Percentiles rank a stretch among this genome's conserved stretches.
phyloP scores from a whole-genome alignment of 2,888 invertebrate genomes.

The Erebia epiphron region DNA sequence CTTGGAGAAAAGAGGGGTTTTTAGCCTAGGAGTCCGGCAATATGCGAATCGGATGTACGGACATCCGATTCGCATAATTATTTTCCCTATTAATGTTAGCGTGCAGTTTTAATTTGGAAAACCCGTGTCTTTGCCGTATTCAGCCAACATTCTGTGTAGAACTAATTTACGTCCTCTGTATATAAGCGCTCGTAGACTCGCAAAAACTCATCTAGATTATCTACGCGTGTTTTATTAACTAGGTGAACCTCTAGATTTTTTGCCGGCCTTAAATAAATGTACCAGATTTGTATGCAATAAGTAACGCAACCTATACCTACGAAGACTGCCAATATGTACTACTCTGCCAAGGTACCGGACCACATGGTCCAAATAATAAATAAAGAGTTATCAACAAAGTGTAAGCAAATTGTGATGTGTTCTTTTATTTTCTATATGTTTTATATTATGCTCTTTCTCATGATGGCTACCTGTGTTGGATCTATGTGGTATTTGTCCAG shows the following conservation, averaged over 20 bases:
- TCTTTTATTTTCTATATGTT: too few species aligned
- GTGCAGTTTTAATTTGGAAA: not conserved
- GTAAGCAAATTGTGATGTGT: too few species aligned
- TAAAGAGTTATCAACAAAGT: too few species aligned
- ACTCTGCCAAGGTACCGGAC: not conserved
- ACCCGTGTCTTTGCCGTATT: not conserved
- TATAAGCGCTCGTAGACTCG: not conserved
- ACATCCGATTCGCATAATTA: too few species aligned
- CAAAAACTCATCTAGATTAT: conserved; percentile 30
- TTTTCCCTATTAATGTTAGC: too few species aligned
- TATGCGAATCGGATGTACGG: too few species aligned
- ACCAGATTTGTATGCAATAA: conserved; percentile 3
- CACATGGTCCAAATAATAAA: not conserved
- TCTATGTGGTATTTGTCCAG: too few species aligned
- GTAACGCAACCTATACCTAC: too few species aligned
- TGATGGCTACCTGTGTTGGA: too few species aligned
- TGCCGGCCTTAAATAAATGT: conserved; percentile 14
- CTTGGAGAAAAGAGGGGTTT: too few species aligned
- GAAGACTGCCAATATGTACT: not conserved
- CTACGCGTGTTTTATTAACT: conserved; percentile 19
- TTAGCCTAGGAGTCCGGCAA: too few species aligned
- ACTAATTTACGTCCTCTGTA: not conserved
- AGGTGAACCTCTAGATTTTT: conserved; percentile 27
- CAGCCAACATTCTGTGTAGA: not conserved
- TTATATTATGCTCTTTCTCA: too few species aligned